These are phyloP conservation scores for Triplophysa tibetana DNA, from an alignment of 2,113 vertebrate species.

Conservation along the genomic window DNA sequence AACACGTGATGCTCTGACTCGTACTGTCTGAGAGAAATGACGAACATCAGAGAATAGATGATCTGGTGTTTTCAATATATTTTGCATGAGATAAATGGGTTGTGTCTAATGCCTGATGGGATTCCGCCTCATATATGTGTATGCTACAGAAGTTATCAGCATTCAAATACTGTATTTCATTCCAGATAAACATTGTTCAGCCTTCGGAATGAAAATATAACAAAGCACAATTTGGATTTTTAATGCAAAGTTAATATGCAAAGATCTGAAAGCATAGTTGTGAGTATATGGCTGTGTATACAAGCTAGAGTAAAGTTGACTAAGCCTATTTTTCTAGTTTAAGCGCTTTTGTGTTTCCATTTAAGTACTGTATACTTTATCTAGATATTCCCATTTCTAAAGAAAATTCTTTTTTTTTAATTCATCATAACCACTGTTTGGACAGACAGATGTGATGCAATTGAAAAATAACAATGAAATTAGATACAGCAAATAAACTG, in stretches of 20 bases:
- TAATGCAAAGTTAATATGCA: neutral
- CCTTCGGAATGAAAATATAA: neutral
- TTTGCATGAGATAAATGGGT: conserved; percentile 29
- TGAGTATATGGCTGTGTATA: neutral
- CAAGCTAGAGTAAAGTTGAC: conserved; percentile 17
- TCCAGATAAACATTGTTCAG: neutral
- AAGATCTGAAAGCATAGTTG: conserved; percentile 4
- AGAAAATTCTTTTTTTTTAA: neutral
- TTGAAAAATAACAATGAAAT: conserved; percentile 1
- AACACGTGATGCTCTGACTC: neutral
- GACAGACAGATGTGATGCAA: neutral
- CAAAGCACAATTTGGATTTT: conserved; percentile 20
- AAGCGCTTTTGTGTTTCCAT: conserved; percentile 24
- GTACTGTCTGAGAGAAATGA: neutral
- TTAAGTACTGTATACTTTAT: conserved; percentile 9
- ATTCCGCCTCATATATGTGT: conserved; percentile 20
- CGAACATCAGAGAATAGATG: neutral
- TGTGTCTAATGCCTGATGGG: conserved; percentile 17
- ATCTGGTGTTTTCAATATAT: neutral
- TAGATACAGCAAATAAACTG: conserved; percentile 8
- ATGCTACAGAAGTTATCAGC: neutral
- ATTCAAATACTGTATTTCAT: neutral
- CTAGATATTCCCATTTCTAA: neutral
- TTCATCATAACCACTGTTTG: neutral
- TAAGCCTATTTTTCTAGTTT: conserved; percentile 24